Evolutionary conservation across 1,140 invertebrate genomes (phyloP).

Genomic region (Nephila pilipes): DNA sequence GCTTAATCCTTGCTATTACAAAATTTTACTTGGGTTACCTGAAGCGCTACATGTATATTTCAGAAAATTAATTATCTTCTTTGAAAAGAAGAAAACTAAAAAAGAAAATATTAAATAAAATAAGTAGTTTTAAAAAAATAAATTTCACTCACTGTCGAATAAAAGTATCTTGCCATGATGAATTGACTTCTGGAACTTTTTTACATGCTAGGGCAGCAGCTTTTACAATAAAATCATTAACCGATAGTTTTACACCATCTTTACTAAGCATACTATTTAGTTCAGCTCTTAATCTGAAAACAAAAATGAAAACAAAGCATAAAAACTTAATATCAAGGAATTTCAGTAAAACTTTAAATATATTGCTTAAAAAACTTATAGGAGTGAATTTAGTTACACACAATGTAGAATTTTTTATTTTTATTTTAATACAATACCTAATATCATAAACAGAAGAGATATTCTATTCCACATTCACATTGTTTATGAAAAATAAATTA

Average conservation of each 20-base stretch:
- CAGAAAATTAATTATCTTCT: neutral
- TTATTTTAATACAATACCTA: no score
- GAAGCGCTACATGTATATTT: no score
- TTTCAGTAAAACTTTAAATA: neutral
- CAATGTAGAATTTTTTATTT: no score
- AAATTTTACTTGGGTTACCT: no score
- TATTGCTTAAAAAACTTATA: no score
- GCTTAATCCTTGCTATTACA: no score
- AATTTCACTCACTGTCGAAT: conserved; percentile 92
- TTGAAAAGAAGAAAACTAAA: neutral
- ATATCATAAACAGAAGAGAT: no score
- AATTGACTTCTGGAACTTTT: conserved; percentile 97
- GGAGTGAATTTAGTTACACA: no score
- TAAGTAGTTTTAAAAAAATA: neutral
- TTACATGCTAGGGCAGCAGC: conserved; percentile 94
- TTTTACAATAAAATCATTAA: conserved; percentile 99
- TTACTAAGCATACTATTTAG: conserved; percentile 90
- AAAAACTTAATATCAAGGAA: neutral
- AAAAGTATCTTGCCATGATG: conserved; percentile 95
- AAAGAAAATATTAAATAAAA: neutral
- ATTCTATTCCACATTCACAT: no score
- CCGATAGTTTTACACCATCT: conserved; percentile 92
- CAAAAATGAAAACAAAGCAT: conserved; percentile 79
- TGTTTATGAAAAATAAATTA: no score
- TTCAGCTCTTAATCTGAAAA: conserved; percentile 86